A percentile compares a stretch with the other conserved stretches of the same genome.
These are phyloP conservation scores for Dendropsophus ebraccatus DNA, from an alignment of 2,113 vertebrate species.

Conservation along the genomic window DNA sequence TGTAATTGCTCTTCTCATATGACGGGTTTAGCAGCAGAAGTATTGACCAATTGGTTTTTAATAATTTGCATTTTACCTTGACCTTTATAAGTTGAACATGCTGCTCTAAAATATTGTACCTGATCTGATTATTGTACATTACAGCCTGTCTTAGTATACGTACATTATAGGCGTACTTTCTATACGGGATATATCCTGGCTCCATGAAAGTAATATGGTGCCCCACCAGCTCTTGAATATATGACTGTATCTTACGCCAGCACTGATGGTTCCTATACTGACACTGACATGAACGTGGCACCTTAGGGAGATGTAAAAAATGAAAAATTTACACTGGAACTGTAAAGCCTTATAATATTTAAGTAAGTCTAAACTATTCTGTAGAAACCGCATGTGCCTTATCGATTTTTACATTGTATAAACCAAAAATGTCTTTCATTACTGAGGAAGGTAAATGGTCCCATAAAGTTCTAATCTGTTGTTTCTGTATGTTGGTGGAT, in stretches of 20 bases:
- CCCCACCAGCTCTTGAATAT: neutral
- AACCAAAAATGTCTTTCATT: neutral
- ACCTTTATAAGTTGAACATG: neutral
- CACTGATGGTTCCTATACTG: neutral
- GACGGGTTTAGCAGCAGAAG: neutral
- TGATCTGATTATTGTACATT: neutral
- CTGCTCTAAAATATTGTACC: neutral
- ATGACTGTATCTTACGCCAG: neutral
- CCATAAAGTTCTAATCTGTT: neutral
- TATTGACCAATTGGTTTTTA: neutral
- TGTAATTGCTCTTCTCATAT: neutral
- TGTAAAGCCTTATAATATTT: neutral
- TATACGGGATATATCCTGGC: neutral
- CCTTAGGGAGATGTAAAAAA: neutral
- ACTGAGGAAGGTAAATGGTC: neutral
- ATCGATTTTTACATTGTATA: neutral
- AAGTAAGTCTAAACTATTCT: neutral
- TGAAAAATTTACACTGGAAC: slow-evolving; percentile 1
- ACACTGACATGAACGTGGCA: neutral
- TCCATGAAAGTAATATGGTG: neutral
- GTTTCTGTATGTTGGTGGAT: slow-evolving; percentile 33
- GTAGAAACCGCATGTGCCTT: slow-evolving; percentile 13
- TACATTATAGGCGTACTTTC: neutral
- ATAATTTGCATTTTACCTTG: neutral
- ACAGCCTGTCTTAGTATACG: neutral